A percentile compares a stretch with the other conserved stretches of the same genome.
Evolutionary conservation across 2,797 vertebrate genomes (phyloP).

Genomic region (Rhinatrema bivittatum): DNA sequence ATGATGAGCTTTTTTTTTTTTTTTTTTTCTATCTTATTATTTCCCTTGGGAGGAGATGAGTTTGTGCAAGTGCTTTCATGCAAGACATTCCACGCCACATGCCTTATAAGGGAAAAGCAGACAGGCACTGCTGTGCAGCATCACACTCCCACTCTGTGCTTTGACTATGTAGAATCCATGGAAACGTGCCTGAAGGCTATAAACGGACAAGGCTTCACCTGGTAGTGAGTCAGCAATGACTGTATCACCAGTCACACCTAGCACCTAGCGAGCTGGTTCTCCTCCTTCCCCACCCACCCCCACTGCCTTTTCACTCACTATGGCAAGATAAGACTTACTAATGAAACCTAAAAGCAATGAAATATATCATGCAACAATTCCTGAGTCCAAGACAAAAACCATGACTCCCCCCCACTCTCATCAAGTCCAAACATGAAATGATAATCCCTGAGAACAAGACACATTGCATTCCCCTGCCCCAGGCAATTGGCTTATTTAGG

Average conservation of each 20-base stretch:
- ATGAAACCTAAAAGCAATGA: background rate
- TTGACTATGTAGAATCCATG: conserved; percentile 3
- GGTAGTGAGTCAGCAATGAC: conserved; percentile 12
- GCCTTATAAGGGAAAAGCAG: background rate
- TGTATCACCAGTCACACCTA: background rate
- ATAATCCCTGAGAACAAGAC: too few species aligned
- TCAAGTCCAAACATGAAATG: too few species aligned
- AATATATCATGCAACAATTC: too few species aligned
- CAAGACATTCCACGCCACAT: background rate
- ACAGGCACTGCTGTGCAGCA: conserved; percentile 6
- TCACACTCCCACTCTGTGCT: conserved; percentile 11
- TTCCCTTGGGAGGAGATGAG: background rate
- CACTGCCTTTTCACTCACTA: background rate
- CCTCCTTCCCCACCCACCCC: background rate
- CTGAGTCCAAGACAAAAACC: too few species aligned
- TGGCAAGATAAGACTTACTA: background rate
- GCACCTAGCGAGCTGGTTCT: background rate
- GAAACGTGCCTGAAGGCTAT: background rate
- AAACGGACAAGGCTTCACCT: conserved; percentile 21
- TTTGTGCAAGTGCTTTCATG: background rate
- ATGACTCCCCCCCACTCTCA: too few species aligned
- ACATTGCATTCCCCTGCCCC: too few species aligned
- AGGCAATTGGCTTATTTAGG: too few species aligned
- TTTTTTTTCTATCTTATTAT: rapidly evolving
- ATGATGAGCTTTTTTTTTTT: too few species aligned